Percentiles rank a stretch among this genome's conserved stretches.
phyloP scores from a whole-genome alignment of 2,113 vertebrate species.

The Tupaia tana region DNA sequence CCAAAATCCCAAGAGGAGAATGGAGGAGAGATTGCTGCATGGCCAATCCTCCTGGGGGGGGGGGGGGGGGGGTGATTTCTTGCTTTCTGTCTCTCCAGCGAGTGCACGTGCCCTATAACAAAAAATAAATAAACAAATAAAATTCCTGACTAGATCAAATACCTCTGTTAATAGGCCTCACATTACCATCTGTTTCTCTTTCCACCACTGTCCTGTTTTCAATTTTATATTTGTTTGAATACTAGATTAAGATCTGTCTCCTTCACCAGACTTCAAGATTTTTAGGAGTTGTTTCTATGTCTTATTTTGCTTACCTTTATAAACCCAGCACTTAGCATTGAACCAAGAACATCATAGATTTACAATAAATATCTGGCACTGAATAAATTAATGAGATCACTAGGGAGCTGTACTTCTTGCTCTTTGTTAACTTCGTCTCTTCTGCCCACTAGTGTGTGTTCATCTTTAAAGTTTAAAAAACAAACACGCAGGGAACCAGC shows the following conservation, averaged over 20 bases:
- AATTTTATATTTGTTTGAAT: constrained; percentile 39
- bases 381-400: constrained; percentile 12
- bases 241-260: constrained; percentile 25
- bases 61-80: too few relatives aligned
- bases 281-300: not conserved
- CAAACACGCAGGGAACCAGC: too few relatives aligned
- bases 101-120: too few relatives aligned
- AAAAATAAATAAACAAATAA: too few relatives aligned
- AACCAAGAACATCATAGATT: constrained; percentile 15
- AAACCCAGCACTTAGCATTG: constrained; percentile 10
- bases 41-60: too few relatives aligned
- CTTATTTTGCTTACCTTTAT: constrained; percentile 49
- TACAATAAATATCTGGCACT: not conserved
- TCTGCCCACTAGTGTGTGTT: not conserved
- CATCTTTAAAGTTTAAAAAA: constrained; percentile 49
- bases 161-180: not conserved
- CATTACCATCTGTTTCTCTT: not conserved
- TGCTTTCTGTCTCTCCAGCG: too few relatives aligned
- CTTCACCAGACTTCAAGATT: not conserved
- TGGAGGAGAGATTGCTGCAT: too few relatives aligned
- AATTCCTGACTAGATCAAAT: not conserved
- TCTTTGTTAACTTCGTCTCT: constrained; percentile 1
- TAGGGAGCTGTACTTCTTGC: not conserved
- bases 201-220: not conserved
- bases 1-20: too few relatives aligned